phyloP scores from a whole-genome alignment of 2,888 invertebrate genomes.

The Rhodophaea formosa region DNA sequence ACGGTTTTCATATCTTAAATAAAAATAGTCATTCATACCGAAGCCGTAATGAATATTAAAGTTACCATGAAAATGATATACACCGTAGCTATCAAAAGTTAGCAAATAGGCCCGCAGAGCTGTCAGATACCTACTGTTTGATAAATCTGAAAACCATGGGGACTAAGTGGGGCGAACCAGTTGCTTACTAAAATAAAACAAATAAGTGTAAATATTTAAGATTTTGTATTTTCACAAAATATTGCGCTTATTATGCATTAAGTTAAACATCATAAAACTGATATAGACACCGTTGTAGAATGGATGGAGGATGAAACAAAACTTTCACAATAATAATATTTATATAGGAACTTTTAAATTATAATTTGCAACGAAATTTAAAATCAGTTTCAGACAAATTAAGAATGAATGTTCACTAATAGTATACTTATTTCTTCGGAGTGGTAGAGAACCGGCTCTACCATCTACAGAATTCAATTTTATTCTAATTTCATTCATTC shows the following conservation, averaged over 20 bases:
- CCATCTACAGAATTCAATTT: not conserved
- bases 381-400: not conserved
- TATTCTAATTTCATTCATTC: too few species aligned
- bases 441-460: not conserved
- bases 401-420: not conserved
- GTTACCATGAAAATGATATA: too few species aligned
- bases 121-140: too few species aligned
- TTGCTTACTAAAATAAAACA: not conserved
- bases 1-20: too few species aligned
- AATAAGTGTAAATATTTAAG: not conserved
- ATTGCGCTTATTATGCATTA: conserved; percentile 12
- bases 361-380: not conserved
- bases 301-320: not conserved
- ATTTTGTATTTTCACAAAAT: conserved; percentile 16
- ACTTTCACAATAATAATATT: not conserved
- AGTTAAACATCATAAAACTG: conserved; percentile 12
- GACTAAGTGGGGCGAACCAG: not conserved
- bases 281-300: conserved; percentile 1
- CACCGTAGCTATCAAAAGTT: too few species aligned
- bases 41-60: too few species aligned
- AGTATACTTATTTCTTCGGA: not conserved
- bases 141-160: too few species aligned
- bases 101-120: too few species aligned
- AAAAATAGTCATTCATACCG: too few species aligned
- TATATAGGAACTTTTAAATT: conserved; percentile 11